Percentiles rank a stretch among this genome's conserved stretches.
Evolutionary conservation across 1,140 invertebrate genomes (phyloP).

Genomic region (Cherax destructor): DNA sequence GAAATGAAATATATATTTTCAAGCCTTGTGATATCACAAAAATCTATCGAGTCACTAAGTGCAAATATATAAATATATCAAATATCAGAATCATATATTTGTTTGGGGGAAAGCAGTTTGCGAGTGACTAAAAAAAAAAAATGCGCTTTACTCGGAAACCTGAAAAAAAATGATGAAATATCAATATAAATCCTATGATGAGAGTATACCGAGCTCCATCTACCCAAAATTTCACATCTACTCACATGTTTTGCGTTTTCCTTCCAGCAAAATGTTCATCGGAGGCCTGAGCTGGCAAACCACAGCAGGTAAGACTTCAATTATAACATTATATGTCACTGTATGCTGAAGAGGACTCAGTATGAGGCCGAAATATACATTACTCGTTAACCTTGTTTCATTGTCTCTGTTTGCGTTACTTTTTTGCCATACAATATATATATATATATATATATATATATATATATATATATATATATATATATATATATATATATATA

Average conservation of each 20-base stretch:
- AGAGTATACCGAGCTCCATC: slow-evolving; percentile 25
- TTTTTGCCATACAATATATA: too few species aligned
- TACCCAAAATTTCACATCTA: neutral
- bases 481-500: too few species aligned
- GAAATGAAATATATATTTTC: neutral
- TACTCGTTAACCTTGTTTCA: too few species aligned
- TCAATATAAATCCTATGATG: neutral
- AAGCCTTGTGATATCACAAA: neutral
- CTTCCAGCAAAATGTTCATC: slow-evolving; percentile 99
- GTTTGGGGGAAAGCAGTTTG: neutral
- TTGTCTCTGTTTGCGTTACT: too few species aligned
- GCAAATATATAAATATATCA: neutral
- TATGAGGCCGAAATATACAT: too few species aligned
- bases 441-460: too few species aligned
- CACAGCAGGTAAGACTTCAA: slow-evolving; percentile 90
- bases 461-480: too few species aligned
- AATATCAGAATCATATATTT: neutral
- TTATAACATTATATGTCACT: neutral
- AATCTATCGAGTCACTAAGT: neutral
- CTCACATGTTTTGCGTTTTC: slow-evolving; percentile 76
- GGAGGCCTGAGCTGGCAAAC: slow-evolving; percentile 99
- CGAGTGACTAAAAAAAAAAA: neutral
- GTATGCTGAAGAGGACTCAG: too few species aligned
- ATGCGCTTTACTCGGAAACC: neutral
- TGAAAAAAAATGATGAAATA: neutral